Percentiles rank a stretch among this genome's conserved stretches.
Conservation (phyloP, 2,797 vertebrate species). For the Sebastes taczanowskii region DNA sequence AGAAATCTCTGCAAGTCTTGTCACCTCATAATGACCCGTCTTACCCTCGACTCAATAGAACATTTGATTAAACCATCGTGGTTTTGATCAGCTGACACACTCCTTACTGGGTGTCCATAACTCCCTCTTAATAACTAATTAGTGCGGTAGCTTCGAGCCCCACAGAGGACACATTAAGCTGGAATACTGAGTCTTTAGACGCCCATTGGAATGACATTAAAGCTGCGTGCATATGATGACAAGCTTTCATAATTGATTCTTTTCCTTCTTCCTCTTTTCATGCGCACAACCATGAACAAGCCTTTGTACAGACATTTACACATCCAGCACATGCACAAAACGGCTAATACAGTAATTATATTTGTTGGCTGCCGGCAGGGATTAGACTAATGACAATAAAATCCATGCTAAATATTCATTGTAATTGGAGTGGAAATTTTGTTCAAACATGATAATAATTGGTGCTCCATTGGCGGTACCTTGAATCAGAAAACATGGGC, state of each 20-base stretch:
- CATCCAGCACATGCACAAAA: slow-evolving; percentile 37
- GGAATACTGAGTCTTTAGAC: slow-evolving; percentile 38
- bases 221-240: slow-evolving; percentile 56
- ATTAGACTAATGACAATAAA: slow-evolving; percentile 71
- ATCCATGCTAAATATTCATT: slow-evolving; percentile 63
- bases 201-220: slow-evolving; percentile 61
- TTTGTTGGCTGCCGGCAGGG: slow-evolving; percentile 61
- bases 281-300: slow-evolving; percentile 5
- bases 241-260: slow-evolving; percentile 69
- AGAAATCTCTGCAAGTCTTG: not conserved
- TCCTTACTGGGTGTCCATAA: slow-evolving; percentile 32
- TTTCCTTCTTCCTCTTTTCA: slow-evolving; percentile 32
- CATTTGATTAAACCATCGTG: slow-evolving; percentile 13
- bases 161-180: slow-evolving; percentile 51
- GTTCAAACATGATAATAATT: slow-evolving; percentile 53
- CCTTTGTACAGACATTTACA: slow-evolving; percentile 14
- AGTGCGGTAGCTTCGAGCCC: slow-evolving; percentile 30
- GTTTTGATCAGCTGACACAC: slow-evolving; percentile 46
- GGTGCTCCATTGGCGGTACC: slow-evolving; percentile 2
- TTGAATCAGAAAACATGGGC: not conserved
- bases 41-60: not conserved
- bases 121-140: slow-evolving; percentile 53
- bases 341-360: slow-evolving; percentile 67
- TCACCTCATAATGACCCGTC: slow-evolving; percentile 14
- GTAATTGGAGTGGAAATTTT: slow-evolving; percentile 60